Conservation (phyloP, 2,888 invertebrate species). For the Eucera pruinosa region DNA sequence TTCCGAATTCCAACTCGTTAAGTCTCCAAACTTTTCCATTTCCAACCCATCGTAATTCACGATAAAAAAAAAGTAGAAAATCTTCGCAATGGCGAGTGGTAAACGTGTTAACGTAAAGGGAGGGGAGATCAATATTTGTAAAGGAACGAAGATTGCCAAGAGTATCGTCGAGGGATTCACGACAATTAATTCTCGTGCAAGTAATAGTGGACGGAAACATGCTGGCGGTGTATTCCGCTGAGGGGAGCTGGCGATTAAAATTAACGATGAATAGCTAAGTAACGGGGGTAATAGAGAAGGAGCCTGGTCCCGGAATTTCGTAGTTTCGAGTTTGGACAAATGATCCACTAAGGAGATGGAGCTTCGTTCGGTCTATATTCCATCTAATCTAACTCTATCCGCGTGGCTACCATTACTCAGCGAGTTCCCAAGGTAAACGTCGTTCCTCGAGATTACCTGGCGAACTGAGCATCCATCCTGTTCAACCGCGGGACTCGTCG, state of each 20-base stretch:
- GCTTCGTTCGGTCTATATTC: constrained; percentile 61
- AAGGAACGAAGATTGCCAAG: too few species aligned
- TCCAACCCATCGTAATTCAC: too few species aligned
- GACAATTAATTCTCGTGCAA: constrained; percentile 42
- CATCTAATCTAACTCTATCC: constrained; percentile 68
- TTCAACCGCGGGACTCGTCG: constrained; percentile 20
- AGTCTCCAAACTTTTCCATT: too few species aligned
- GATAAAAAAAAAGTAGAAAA: too few species aligned
- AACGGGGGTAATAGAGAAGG: constrained; percentile 27
- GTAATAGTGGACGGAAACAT: background rate
- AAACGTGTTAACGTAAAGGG: too few species aligned
- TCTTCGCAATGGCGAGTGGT: too few species aligned
- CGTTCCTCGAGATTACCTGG: constrained; percentile 59
- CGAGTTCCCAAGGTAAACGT: constrained; percentile 55
- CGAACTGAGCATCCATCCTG: constrained; percentile 53
- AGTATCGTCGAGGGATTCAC: background rate
- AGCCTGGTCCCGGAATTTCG: constrained; percentile 42
- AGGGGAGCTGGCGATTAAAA: constrained; percentile 62
- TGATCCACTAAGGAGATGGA: constrained; percentile 71
- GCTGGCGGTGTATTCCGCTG: constrained; percentile 14
- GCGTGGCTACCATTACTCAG: constrained; percentile 64
- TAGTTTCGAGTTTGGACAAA: constrained; percentile 68
- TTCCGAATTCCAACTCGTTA: too few species aligned
- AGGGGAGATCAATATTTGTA: background rate
- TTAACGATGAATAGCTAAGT: constrained; percentile 59